Conservation (phyloP, 2,113 vertebrate genomes). For the Gorsachius goisagi region DNA sequence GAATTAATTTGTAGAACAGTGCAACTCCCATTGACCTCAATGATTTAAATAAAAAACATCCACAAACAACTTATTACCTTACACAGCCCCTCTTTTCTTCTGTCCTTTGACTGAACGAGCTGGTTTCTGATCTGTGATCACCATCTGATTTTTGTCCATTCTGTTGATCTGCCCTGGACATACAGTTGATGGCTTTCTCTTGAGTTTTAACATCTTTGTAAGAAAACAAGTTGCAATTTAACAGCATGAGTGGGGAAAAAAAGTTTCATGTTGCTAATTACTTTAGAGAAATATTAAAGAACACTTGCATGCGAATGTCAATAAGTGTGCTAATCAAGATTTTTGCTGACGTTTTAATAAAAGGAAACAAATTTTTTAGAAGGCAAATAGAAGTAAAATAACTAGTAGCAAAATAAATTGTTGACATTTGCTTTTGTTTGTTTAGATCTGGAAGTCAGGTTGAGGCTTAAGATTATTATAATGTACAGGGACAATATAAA, state of each 20-base stretch:
- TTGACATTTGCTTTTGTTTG: neutral
- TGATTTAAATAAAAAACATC: neutral
- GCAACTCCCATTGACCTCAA: neutral
- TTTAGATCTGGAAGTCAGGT: neutral
- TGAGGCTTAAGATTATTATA: neutral
- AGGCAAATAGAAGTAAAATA: neutral
- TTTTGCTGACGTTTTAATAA: neutral
- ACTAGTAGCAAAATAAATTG: neutral
- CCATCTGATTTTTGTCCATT: constrained; percentile 4
- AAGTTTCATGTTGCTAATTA: neutral
- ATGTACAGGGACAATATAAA: neutral
- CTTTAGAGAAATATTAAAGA: neutral
- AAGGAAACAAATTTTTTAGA: neutral
- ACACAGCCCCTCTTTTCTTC: constrained; percentile 12
- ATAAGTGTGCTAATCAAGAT: neutral
- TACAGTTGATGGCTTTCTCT: neutral
- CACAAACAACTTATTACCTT: constrained; percentile 55
- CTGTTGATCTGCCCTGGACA: neutral
- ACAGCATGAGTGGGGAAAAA: neutral
- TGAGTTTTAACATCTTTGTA: constrained; percentile 13
- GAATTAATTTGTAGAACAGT: neutral
- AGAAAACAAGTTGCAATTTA: constrained; percentile 5
- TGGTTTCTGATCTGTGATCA: neutral
- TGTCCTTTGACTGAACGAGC: neutral
- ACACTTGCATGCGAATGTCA: neutral